Conservation (phyloP, 2,113 vertebrate species). For the Passerina amoena region DNA sequence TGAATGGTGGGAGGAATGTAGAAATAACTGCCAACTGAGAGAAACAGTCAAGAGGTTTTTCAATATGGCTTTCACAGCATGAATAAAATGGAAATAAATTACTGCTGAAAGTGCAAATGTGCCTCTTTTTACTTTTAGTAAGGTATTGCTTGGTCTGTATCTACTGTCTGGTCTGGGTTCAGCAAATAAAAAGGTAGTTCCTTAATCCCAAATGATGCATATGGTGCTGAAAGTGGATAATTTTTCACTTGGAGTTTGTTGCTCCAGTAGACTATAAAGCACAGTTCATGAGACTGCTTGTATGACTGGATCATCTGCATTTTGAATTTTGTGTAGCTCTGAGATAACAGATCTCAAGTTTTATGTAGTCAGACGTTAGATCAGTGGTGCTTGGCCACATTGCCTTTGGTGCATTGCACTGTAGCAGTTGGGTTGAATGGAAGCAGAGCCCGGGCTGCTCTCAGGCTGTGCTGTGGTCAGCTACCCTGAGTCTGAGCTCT, state of each 20-base stretch:
- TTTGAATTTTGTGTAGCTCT: not conserved
- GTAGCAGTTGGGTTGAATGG: accelerated
- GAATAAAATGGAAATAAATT: not conserved
- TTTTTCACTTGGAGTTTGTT: not conserved
- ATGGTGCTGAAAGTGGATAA: not conserved
- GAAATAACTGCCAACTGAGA: not conserved
- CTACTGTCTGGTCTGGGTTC: not conserved
- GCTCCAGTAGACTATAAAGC: not conserved
- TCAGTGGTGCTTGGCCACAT: not conserved
- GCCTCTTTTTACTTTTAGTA: not conserved
- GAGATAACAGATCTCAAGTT: not conserved
- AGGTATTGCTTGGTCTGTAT: not conserved
- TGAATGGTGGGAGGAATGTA: not conserved
- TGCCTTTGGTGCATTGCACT: not conserved
- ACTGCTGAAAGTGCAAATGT: not conserved
- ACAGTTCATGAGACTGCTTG: not conserved
- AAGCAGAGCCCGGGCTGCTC: accelerated
- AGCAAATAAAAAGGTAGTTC: not conserved
- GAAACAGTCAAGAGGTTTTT: not conserved
- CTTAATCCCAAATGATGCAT: not conserved
- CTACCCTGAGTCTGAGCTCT: accelerated
- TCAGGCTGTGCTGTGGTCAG: accelerated
- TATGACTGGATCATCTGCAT: not conserved
- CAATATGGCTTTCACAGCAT: not conserved
- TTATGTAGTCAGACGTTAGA: not conserved